Evolutionary conservation across 2,113 vertebrate genomes (phyloP), one percentile per base, ranked within the genome.

Genomic region (Polypterus senegalus): DNA sequence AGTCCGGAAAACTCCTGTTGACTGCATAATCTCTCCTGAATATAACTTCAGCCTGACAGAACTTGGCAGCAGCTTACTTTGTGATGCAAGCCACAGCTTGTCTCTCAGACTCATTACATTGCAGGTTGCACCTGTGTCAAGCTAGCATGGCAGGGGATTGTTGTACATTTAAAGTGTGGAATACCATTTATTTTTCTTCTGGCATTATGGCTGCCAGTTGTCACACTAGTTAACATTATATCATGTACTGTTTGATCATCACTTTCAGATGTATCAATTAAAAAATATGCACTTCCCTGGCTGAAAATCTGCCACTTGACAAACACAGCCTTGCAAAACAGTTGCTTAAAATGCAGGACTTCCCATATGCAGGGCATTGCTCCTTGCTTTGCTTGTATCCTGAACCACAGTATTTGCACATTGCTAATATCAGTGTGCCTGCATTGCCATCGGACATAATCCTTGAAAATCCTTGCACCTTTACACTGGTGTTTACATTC

Each of bases 21-120:
- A 62, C 53, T 49, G 49, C 49, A 54, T 54, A 11, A 46, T 8
- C 11, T 62, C 48, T 9, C 57, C 57, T 59, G 57, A 59, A 59
- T 59, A 59, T 27, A 59, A 27, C 27, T 59, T 59, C 57, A 59
- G 57, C 27, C 4, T 59, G 57, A 27, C 9, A 27, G 9, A 9
- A 43, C 57, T 6, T 59, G 8, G 57, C 27, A 43, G 10, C 27
- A 55, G 10, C 54, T 55, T 10, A 27, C 10, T 55, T 27, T 4
- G 4, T 3, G 7, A 46, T 7, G 45, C 43, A 1, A 47, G 10
- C 45, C 48, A 7, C 59, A 60, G 43, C 45, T 60, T 60, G 27
- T 60, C 43, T 45, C 7, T 45, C 1, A 48, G 57, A 9, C 43
- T 59, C 48, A 60, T 60, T 7, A 47, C 3, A 45, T 60, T n/a